These are phyloP conservation scores for Falco berigora DNA, from an alignment of 2,797 vertebrate genomes.

Conservation along the genomic window DNA sequence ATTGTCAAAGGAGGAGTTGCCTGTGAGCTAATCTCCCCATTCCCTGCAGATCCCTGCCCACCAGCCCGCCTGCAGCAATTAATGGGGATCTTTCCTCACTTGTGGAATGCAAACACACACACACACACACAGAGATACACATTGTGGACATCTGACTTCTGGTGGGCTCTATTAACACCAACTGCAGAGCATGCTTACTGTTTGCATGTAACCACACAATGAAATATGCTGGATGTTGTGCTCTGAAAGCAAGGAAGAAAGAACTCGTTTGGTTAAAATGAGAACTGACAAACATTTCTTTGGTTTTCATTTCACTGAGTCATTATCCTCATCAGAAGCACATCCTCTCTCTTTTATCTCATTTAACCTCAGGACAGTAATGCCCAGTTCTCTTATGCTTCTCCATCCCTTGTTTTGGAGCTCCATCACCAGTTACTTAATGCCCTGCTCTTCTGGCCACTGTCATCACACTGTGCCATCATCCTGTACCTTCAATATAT, in stretches of 20 bases:
- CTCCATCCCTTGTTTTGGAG: not conserved
- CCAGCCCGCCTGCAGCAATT: not conserved
- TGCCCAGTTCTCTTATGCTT: not conserved
- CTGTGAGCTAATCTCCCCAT: not conserved
- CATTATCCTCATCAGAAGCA: not conserved
- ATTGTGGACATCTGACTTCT: not conserved
- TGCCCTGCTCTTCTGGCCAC: not conserved
- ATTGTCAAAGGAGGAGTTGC: not conserved
- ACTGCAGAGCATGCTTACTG: not conserved
- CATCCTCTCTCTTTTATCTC: not conserved
- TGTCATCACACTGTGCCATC: not conserved
- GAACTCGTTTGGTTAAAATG: not conserved
- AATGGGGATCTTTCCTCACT: not conserved
- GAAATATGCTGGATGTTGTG: not conserved
- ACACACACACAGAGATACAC: not conserved
- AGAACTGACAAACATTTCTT: not conserved
- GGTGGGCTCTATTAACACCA: not conserved
- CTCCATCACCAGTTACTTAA: not conserved
- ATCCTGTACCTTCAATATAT: not conserved
- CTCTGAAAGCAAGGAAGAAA: not conserved
- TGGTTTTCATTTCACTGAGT: not conserved
- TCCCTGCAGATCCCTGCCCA: not conserved
- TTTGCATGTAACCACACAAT: not conserved
- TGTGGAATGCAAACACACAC: not conserved
- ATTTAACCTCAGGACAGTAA: not conserved